Percentiles rank a stretch among this genome's conserved stretches.
Conservation (phyloP, 2,797 vertebrate species). For the Periparus ater region DNA sequence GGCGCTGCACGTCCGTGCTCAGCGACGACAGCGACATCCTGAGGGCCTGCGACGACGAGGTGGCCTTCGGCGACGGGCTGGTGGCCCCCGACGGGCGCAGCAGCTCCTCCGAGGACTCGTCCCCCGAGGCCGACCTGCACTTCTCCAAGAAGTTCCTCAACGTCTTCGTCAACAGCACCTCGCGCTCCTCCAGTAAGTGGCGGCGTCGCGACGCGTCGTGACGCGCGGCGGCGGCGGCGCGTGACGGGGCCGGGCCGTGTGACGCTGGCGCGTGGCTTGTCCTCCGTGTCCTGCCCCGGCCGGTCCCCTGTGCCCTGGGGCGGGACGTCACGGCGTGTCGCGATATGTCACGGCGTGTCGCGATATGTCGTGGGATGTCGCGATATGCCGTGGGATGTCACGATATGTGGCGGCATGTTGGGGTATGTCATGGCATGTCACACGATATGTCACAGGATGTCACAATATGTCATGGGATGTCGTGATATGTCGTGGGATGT, state of each 20-base stretch:
- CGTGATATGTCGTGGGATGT: too few relatives aligned
- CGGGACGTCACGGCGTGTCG: rapidly evolving
- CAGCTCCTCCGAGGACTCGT: slow-evolving; percentile 90
- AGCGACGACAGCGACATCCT: slow-evolving; percentile 89
- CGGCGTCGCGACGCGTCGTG: rapidly evolving
- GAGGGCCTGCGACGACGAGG: slow-evolving; percentile 75
- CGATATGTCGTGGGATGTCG: too few relatives aligned
- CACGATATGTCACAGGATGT: background rate
- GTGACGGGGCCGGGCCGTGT: too few relatives aligned
- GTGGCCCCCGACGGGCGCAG: slow-evolving; percentile 76
- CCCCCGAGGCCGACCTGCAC: slow-evolving; percentile 92
- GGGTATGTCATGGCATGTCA: too few relatives aligned
- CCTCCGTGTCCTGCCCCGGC: background rate
- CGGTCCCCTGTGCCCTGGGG: rapidly evolving
- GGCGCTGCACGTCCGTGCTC: slow-evolving; percentile 91
- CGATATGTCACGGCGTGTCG: too few relatives aligned
- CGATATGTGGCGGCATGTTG: background rate
- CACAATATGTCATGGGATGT: rapidly evolving
- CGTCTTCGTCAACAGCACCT: slow-evolving; percentile 97
- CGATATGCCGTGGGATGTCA: too few relatives aligned
- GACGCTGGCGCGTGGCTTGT: rapidly evolving
- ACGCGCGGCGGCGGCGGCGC: rapidly evolving
- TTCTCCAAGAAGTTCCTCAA: slow-evolving; percentile 99
- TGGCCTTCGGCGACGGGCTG: slow-evolving; percentile 73
- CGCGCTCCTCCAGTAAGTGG: slow-evolving; percentile 94